Base-by-base conservation (phyloP, 2,888 invertebrate genomes). In the Hermodice carunculata region DNA sequence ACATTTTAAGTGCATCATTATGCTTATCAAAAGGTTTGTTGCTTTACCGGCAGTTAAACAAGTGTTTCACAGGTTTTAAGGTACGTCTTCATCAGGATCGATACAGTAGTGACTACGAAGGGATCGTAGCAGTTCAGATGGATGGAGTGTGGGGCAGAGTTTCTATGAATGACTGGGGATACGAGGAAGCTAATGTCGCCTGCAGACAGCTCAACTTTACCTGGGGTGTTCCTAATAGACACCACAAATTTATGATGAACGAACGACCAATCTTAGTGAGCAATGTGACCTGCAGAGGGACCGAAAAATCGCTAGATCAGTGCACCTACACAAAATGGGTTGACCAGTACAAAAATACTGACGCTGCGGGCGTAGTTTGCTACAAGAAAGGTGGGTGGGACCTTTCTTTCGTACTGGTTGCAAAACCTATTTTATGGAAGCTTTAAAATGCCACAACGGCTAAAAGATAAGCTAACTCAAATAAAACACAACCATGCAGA, bases 311-410 rank as follows among this genome's bases (percentile, higher is more conserved):
- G 1, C 43, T 82, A 14, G 62, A 77, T 22, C 61, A 74, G 17
- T 82, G 82, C 67, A 37, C 63, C 3, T 71, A 67, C 43, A 63
- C 57, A 8, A 57, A 62, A 52, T 71, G 68, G 60, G 71, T 71
- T 0, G 75, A 78, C 56, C 64, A 71, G 14, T 42, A 66, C 5
- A 67, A 72, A 11, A 57, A 70, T 28, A 66, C 68, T 19, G 57
- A 73, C 5, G 74, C 79, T 31, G 82, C 80, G n/a, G 81, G 81
- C 0, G 78, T 78, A 0, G 66, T 82, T n/a, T 82, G 82, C 60
- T 80, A 77, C 63, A 77, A 73, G n/a, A 67, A 60, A 32, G 68
- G 73, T 66, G 76, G 79, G 78, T 57, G 48, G 66, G 53, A 4
- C 8, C 17, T 51, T n/a, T 28, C 29, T 24, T 29, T 22, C 14